A percentile compares a stretch with the other conserved stretches of the same genome.
Conservation (phyloP, 2,113 vertebrate species). For the Etheostoma cragini region DNA sequence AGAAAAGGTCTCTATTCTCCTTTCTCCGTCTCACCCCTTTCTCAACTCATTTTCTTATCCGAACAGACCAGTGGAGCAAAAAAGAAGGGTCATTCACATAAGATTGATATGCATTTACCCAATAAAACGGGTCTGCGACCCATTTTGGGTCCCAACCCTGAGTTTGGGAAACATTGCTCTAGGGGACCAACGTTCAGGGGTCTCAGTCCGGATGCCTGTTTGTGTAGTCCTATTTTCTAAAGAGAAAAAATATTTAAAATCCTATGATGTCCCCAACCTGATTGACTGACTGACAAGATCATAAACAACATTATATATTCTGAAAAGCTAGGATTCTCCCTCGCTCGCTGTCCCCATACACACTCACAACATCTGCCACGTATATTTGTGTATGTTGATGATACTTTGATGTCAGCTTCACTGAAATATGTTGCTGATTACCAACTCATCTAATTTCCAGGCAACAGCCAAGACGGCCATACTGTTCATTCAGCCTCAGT, state of each 20-base stretch:
- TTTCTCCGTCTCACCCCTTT: too few relatives aligned
- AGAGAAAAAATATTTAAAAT: not conserved
- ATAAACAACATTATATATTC: slow-evolving; percentile 1
- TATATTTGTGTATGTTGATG: too few relatives aligned
- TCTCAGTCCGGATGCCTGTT: not conserved
- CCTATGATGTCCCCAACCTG: not conserved
- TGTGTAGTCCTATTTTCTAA: not conserved
- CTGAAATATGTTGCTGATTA: slow-evolving; percentile 18
- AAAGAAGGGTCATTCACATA: too few relatives aligned
- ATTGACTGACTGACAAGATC: not conserved
- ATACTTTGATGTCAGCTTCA: not conserved
- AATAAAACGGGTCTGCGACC: too few relatives aligned
- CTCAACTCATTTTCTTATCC: too few relatives aligned
- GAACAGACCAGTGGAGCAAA: too few relatives aligned
- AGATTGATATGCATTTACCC: too few relatives aligned
- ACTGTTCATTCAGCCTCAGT: slow-evolving; percentile 98
- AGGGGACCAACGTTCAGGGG: not conserved
- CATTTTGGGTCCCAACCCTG: too few relatives aligned
- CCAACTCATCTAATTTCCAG: slow-evolving; percentile 81
- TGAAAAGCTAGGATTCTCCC: not conserved
- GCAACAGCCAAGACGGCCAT: slow-evolving; percentile 97
- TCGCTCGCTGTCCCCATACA: not conserved
- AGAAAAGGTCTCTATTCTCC: too few relatives aligned
- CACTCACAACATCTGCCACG: not conserved
- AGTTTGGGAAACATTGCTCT: too few relatives aligned